Conservation (phyloP, 2,797 vertebrate genomes). For the Setipinna tenuifilis region DNA sequence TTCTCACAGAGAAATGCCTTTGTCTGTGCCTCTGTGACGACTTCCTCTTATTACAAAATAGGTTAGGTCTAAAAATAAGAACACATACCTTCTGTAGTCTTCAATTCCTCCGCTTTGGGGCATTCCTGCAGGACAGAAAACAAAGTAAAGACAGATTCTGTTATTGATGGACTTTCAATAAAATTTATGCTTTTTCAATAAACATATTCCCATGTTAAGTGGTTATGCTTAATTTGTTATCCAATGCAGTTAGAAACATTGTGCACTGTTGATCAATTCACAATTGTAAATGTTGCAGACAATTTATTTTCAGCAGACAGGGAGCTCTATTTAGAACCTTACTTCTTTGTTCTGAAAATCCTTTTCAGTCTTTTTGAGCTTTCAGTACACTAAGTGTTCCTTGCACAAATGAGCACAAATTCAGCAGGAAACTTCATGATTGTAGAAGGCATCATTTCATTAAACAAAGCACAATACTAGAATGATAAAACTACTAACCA, state of each 20-base stretch:
- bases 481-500: constrained; percentile 63
- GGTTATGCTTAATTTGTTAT: not conserved
- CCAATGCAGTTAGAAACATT: not conserved
- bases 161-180: not conserved
- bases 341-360: not conserved
- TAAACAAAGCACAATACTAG: too few relatives aligned
- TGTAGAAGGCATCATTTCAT: not conserved
- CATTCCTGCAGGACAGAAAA: constrained; percentile 67
- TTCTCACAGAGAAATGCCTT: not conserved
- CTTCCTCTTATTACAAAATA: constrained; percentile 33
- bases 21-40: constrained; percentile 20
- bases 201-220: not conserved
- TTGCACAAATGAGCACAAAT: not conserved
- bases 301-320: not conserved
- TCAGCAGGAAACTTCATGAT: not conserved
- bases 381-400: not conserved
- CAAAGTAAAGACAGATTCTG: not conserved
- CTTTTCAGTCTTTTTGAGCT: not conserved
- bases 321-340: not conserved
- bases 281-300: not conserved
- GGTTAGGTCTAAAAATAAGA: constrained; percentile 38
- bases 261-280: not conserved
- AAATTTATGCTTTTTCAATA: not conserved
- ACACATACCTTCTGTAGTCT: constrained; percentile 68
- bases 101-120: constrained; percentile 73